Conservation (phyloP, 2,113 vertebrate genomes). For the Siniperca knerii region DNA sequence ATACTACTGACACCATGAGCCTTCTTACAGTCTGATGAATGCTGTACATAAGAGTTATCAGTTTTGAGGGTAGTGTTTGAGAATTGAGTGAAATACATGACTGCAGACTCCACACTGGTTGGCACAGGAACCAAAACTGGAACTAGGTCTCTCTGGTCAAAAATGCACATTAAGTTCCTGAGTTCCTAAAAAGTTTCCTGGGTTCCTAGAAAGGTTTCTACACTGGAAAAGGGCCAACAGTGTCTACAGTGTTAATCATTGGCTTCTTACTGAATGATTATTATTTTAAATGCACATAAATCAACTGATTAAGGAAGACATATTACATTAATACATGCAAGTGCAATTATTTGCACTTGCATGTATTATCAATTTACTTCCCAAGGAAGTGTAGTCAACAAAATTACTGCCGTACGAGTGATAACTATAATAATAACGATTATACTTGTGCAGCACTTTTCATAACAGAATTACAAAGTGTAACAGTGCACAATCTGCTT, state of each 20-base stretch:
- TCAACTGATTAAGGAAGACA: background rate
- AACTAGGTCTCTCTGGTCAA: background rate
- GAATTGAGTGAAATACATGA: background rate
- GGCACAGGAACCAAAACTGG: background rate
- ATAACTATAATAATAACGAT: constrained; percentile 14
- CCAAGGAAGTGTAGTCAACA: background rate
- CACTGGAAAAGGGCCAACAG: background rate
- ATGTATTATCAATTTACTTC: background rate
- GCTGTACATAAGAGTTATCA: background rate
- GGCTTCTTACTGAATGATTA: background rate
- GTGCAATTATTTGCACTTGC: background rate
- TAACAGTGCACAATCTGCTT: constrained; percentile 39
- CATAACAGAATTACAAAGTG: constrained; percentile 56
- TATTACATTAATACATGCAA: background rate
- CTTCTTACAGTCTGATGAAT: background rate
- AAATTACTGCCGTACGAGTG: background rate
- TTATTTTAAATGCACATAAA: background rate
- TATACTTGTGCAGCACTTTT: constrained; percentile 2
- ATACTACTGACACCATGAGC: background rate
- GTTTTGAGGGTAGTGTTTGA: background rate
- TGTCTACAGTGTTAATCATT: background rate
- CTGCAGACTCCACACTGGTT: background rate
- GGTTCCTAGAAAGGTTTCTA: background rate
- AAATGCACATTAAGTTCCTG: no score
- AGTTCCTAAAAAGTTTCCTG: background rate